Conservation (phyloP, 2,888 invertebrate genomes). For the Reticulitermes lucifugus region DNA sequence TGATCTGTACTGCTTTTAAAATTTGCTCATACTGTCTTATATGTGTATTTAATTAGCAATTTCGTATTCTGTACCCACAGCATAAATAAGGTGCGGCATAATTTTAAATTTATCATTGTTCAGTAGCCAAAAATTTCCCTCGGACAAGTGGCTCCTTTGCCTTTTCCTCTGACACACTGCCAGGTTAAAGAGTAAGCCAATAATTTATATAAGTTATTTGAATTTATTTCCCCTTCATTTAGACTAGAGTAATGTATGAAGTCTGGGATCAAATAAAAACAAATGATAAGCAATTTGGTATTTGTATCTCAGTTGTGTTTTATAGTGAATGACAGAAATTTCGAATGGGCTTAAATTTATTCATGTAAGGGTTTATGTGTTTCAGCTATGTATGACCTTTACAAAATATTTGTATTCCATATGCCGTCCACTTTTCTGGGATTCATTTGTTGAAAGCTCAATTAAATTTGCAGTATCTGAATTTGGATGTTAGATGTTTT, state of each 20-base stretch:
- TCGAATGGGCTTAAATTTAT: constrained; percentile 18
- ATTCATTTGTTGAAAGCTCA: background rate
- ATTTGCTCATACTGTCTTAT: no score
- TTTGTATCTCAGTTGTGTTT: background rate
- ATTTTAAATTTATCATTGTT: no score
- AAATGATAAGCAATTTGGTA: constrained; percentile 22
- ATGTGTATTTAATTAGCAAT: no score
- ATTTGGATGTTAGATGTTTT: background rate
- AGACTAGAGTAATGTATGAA: background rate
- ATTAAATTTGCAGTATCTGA: background rate
- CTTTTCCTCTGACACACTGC: background rate
- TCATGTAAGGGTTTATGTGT: constrained; percentile 24
- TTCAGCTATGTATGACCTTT: constrained; percentile 13
- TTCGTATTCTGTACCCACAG: no score
- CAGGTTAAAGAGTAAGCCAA: background rate
- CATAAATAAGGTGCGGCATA: no score
- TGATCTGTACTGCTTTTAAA: no score
- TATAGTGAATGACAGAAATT: background rate
- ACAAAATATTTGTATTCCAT: constrained; percentile 2
- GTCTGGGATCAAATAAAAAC: background rate
- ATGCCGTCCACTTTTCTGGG: constrained; percentile 37
- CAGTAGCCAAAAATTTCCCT: no score
- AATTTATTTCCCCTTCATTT: no score
- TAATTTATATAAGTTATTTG: no score
- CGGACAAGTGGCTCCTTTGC: background rate